A percentile compares a stretch with the other conserved stretches of the same genome.
Conservation (phyloP, 2,888 invertebrate species). For the Timema podura region DNA sequence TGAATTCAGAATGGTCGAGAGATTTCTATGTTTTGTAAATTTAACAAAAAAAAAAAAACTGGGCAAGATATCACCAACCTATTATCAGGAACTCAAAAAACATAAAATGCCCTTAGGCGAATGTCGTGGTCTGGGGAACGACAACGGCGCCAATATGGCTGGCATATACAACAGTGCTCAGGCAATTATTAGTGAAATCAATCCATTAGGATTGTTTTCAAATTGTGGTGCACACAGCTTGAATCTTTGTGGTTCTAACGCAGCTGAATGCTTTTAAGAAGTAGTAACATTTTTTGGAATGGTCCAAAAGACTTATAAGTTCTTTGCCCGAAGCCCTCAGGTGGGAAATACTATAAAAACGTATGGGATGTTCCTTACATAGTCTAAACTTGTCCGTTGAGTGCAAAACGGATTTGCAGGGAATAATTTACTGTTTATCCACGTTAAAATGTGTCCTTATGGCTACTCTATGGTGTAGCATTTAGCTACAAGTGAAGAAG, state of each 20-base stretch:
- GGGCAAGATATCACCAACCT: not conserved
- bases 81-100: slow-evolving; percentile 1
- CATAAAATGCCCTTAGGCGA: not conserved
- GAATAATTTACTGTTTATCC: not conserved
- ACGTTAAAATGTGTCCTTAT: not conserved
- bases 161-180: slow-evolving; percentile 5
- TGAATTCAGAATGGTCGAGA: not conserved
- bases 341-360: not conserved
- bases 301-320: slow-evolving; percentile 6
- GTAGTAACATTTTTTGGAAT: slow-evolving; percentile 13
- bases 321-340: not conserved
- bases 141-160: slow-evolving; percentile 9
- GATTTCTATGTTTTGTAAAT: not conserved
- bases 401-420: not conserved
- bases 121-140: slow-evolving; percentile 4
- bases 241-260: not conserved
- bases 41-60: slow-evolving; percentile 6
- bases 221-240: slow-evolving; percentile 13
- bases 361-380: not conserved
- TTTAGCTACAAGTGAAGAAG: too few relatives aligned
- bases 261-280: slow-evolving; percentile 14
- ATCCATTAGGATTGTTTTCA: slow-evolving; percentile 10
- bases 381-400: not conserved
- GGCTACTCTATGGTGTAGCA: slow-evolving; percentile 10
- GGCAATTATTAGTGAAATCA: slow-evolving; percentile 4